phyloP scores from a whole-genome alignment of 2,888 invertebrate species.

The Bruchidius siliquastri region DNA sequence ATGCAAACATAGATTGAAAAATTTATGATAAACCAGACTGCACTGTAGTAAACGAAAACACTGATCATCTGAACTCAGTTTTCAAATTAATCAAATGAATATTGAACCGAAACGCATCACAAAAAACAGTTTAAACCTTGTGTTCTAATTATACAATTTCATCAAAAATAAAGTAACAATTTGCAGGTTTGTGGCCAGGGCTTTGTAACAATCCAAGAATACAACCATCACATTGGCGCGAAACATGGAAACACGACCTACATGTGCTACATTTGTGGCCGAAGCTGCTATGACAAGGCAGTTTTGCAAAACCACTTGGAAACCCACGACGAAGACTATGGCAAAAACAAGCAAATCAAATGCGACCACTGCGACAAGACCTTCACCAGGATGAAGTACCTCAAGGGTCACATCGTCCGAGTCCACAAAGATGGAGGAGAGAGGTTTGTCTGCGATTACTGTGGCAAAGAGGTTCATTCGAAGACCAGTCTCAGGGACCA shows the following conservation, averaged over 20 bases:
- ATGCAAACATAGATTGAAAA: no score
- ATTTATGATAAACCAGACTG: no score
- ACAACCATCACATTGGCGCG: constrained; percentile 29
- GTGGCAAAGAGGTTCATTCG: constrained; percentile 37
- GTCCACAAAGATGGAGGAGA: constrained; percentile 33
- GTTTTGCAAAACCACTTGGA: constrained; percentile 28
- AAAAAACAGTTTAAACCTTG: no score
- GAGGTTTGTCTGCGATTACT: constrained; percentile 33
- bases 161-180: constrained; percentile 3
- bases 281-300: constrained; percentile 27
- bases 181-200: constrained; percentile 25
- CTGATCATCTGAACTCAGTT: no score
- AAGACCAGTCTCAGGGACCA: constrained; percentile 37
- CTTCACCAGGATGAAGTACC: constrained; percentile 31
- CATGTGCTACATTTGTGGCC: constrained; percentile 30
- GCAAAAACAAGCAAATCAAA: constrained; percentile 35
- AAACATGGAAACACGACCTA: constrained; percentile 27
- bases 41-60: no score
- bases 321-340: constrained; percentile 23
- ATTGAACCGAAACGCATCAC: no score
- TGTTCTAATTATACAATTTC: no score
- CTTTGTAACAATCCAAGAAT: constrained; percentile 35
- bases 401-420: constrained; percentile 30
- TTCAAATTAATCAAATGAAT: no score
- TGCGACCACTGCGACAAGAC: constrained; percentile 35